Evolutionary conservation across 2,797 vertebrate genomes (phyloP).

Genomic region (Botia almorhae): DNA sequence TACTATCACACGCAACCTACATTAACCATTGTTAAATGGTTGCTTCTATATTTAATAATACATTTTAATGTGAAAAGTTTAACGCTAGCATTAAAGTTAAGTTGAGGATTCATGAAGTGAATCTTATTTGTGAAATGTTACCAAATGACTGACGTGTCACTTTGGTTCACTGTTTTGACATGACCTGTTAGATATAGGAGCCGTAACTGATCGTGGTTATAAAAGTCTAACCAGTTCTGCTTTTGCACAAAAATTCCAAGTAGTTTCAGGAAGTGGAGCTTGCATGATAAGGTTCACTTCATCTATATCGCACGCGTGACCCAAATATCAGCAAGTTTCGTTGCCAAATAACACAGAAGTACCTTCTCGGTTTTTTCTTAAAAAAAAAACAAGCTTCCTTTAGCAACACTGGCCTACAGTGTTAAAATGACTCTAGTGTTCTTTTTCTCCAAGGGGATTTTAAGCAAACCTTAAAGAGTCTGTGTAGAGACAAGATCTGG

Average conservation of each 20-base stretch:
- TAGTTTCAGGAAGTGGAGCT: not conserved
- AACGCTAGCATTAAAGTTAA: too few relatives aligned
- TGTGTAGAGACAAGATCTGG: constrained; percentile 19
- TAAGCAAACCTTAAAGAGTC: constrained; percentile 36
- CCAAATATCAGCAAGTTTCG: constrained; percentile 28
- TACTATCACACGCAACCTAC: not conserved
- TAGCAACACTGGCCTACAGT: constrained; percentile 18
- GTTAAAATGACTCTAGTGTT: constrained; percentile 47
- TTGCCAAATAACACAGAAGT: constrained; percentile 11
- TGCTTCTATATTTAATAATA: too few relatives aligned
- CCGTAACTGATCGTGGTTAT: too few relatives aligned
- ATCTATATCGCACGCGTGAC: not conserved
- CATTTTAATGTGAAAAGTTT: too few relatives aligned
- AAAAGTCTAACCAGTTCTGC: too few relatives aligned
- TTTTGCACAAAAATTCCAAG: not conserved
- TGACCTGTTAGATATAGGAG: not conserved
- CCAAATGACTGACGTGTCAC: too few relatives aligned
- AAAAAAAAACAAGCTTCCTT: constrained; percentile 32
- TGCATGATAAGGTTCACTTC: not conserved
- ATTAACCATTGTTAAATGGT: too few relatives aligned
- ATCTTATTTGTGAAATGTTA: too few relatives aligned
- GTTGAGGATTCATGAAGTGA: too few relatives aligned
- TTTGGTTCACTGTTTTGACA: too few relatives aligned
- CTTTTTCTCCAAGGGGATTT: constrained; percentile 26
- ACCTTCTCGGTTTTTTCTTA: constrained; percentile 30